Percentiles rank a stretch among this genome's conserved stretches.
These are phyloP conservation scores for Exephanes ischioxanthus DNA, from an alignment of 2,888 invertebrate species.

Conservation along the genomic window DNA sequence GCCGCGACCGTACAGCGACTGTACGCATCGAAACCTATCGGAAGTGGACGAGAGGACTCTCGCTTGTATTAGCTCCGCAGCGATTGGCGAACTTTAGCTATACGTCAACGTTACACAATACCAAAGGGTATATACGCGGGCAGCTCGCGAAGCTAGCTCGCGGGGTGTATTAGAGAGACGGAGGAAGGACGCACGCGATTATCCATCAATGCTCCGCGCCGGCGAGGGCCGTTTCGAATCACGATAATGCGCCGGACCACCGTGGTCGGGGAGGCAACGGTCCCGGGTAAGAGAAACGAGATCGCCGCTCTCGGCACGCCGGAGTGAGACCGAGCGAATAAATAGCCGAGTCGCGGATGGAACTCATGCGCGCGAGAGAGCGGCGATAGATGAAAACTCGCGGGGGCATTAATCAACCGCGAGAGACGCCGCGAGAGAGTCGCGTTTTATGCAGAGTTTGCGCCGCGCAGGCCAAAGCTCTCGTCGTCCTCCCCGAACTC, in stretches of 20 bases:
- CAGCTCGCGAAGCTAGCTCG: constrained; percentile 4
- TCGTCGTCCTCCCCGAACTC: constrained; percentile 31
- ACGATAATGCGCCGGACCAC: constrained; percentile 74
- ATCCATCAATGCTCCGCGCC: constrained; percentile 62
- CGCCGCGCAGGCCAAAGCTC: constrained; percentile 12
- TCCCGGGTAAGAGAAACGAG: constrained; percentile 55
- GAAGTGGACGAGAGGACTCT: constrained; percentile 46
- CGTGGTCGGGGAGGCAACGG: constrained; percentile 69
- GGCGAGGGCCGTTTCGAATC: constrained; percentile 68
- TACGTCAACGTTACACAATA: constrained; percentile 54
- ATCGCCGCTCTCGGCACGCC: constrained; percentile 13
- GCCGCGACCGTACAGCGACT: not conserved
- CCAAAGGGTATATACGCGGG: not conserved
- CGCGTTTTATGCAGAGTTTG: constrained; percentile 15
- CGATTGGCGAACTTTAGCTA: constrained; percentile 39
- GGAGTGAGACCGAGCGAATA: constrained; percentile 27
- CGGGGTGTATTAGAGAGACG: constrained; percentile 52
- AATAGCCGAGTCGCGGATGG: constrained; percentile 49
- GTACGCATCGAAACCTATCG: constrained; percentile 52
- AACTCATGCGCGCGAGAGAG: constrained; percentile 27
- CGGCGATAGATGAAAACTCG: constrained; percentile 57
- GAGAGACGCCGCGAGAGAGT: constrained; percentile 53
- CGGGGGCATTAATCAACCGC: constrained; percentile 57
- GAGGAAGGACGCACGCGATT: constrained; percentile 62
- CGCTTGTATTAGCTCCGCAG: constrained; percentile 20